Base-by-base conservation (phyloP, 1,140 invertebrate genomes). In the Chelonus insularis region DNA sequence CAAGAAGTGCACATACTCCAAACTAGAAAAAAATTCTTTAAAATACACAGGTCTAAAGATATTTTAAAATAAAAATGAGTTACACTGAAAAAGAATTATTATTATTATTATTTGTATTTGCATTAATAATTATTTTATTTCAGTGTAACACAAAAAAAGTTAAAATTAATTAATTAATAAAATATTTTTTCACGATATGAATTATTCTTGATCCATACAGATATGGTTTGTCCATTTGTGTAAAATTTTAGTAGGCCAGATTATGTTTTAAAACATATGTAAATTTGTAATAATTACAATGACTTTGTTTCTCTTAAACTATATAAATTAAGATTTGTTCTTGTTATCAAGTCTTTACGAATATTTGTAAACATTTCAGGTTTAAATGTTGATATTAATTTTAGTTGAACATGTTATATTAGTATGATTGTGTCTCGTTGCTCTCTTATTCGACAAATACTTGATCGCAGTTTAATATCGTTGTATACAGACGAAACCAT, bases 1-100 rank as follows among this genome's bases (percentile, higher is more conserved):
- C 54, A 21, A 54, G 16, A 37, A 39, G 59, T 61, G 60, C 48
- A 48, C 47, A 62, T 39, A 65, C 48, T 58, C 25, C 59, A n/a
- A n/a, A n/a, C n/a, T n/a, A n/a, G n/a, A n/a, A n/a, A n/a, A n/a
- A n/a, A n/a, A n/a, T n/a, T n/a, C n/a, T n/a, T n/a, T n/a, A n/a
- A n/a, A n/a, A n/a, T n/a, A n/a, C n/a, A n/a, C n/a, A n/a, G n/a
- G n/a, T n/a, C n/a, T n/a, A n/a, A n/a, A n/a, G n/a, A n/a, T n/a
- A n/a, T n/a, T n/a, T n/a, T n/a, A n/a, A n/a, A n/a, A n/a, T n/a
- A n/a, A n/a, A n/a, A n/a, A n/a, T n/a, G n/a, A n/a, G n/a, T n/a
- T n/a, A n/a, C n/a, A n/a, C n/a, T n/a, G n/a, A n/a, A n/a, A n/a
- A n/a, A n/a, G n/a, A n/a, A n/a, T n/a, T n/a, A n/a, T n/a, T n/a